Percentiles rank a stretch among this genome's conserved stretches.
phyloP scores from a whole-genome alignment of 2,797 vertebrate species.

The Microctenopoma steveboyesi region DNA sequence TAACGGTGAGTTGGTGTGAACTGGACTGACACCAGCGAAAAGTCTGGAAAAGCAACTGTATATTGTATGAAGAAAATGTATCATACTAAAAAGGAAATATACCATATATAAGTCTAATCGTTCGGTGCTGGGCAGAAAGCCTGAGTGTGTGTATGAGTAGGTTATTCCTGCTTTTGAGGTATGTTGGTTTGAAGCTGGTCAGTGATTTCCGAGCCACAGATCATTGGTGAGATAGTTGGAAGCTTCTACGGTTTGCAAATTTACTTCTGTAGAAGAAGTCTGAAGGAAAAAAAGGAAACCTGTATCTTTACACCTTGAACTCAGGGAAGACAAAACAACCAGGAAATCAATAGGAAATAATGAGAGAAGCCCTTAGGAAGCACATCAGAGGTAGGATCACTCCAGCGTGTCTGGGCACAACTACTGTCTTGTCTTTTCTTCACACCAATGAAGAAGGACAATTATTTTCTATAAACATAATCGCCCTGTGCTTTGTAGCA shows the following conservation, averaged over 20 bases:
- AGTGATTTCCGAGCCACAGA: not conserved
- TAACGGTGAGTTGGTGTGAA: slow-evolving; percentile 84
- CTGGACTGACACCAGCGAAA: slow-evolving; percentile 16
- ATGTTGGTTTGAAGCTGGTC: not conserved
- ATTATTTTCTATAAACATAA: not conserved
- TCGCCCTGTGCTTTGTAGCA: slow-evolving; percentile 1
- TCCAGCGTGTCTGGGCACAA: slow-evolving; percentile 8
- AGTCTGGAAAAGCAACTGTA: not conserved
- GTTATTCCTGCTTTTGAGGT: not conserved
- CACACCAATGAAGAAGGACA: slow-evolving; percentile 1
- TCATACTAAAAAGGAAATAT: too few relatives aligned
- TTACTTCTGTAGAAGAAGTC: too few relatives aligned
- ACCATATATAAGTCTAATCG: not conserved
- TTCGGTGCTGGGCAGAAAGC: not conserved
- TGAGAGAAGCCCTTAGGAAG: not conserved
- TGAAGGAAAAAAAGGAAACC: not conserved
- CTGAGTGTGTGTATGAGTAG: not conserved
- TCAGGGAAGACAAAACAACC: not conserved
- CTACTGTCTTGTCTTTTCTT: slow-evolving; percentile 29
- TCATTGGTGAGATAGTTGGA: not conserved
- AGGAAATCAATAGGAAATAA: not conserved
- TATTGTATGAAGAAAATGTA: not conserved
- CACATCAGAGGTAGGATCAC: not conserved
- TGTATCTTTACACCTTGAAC: not conserved
- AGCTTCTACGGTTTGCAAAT: not conserved